Evolutionary conservation across 2,888 invertebrate species (phyloP), one percentile per base, ranked within the genome.

Genomic region (Spodoptera littoralis): DNA sequence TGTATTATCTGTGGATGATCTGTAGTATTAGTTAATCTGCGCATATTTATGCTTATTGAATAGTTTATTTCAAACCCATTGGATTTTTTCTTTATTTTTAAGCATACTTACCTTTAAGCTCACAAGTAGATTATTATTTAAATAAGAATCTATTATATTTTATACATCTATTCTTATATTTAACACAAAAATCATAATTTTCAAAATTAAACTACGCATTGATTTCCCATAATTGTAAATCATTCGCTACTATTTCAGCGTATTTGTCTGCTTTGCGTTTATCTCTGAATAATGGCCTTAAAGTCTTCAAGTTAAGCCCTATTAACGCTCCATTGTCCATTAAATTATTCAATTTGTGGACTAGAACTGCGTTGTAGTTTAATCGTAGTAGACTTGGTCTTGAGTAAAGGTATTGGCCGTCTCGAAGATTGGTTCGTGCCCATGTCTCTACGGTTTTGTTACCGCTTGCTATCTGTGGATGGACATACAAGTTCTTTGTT

Each of bases 171-270:
- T 8, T 36, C 8, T 36, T 36, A 36, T 36, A 36, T 36, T 36
- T 36, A 36, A 36, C 5, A 36, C 6, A 9, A 36, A 27, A 36
- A 11, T 3, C 22, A 18, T 22, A 43, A 9, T 41, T 51, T 44
- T 59, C 12, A 13, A 44, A 44, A 42, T 11, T 24, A 22, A 27
- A 42, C 45, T 86, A 92, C 11, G 89, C 89, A 64, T 93, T 94
- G 0, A 92, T 83, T 63, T 98, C 98, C 98, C 98, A 98, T 70
- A 98, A 90, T 87, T 97, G 97, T 85, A 98, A 95, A 88, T 97
- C 97, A 89, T 98, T 98, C 86, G 98, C 97, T 56, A 98, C 95
- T n/a, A 98, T 96, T 90, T 98, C 98, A 43, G 96, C 96, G 87
- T 97, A 98, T 96, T 96, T 97, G 59, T 96, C 95, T 52, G 96